phyloP scores from a whole-genome alignment of 2,113 vertebrate species.

The Nycticryphes semicollaris region DNA sequence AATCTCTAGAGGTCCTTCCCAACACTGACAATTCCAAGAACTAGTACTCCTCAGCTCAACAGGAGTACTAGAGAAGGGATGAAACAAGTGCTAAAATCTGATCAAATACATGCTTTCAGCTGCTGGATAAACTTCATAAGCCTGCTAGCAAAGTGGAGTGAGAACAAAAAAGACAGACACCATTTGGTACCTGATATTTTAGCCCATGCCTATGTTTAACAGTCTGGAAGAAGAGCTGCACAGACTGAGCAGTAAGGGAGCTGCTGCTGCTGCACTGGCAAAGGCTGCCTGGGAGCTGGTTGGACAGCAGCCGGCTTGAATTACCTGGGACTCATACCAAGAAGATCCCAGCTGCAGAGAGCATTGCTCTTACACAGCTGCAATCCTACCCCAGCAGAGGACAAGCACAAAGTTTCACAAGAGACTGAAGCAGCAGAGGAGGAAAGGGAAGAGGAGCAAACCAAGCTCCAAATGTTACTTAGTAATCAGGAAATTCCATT shows the following conservation, averaged over 20 bases:
- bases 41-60: neutral
- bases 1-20: no score
- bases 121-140: neutral
- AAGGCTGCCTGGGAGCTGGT: neutral
- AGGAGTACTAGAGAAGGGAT: neutral
- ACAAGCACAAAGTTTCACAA: neutral
- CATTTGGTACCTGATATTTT: neutral
- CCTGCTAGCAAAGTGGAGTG: neutral
- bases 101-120: neutral
- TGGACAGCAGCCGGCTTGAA: neutral
- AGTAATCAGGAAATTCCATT: neutral
- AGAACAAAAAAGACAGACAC: no score
- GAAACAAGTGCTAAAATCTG: neutral
- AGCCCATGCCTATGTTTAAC: neutral
- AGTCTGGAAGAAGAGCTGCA: neutral
- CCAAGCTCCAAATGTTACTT: neutral
- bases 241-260: neutral
- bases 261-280: constrained; percentile 4
- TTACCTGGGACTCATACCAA: neutral
- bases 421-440: neutral
- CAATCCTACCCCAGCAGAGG: neutral
- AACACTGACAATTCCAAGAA: neutral
- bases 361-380: neutral
- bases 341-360: neutral
- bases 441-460: neutral